Conservation (phyloP, 2,888 invertebrate genomes). For the Tetrapedia diversipes region DNA sequence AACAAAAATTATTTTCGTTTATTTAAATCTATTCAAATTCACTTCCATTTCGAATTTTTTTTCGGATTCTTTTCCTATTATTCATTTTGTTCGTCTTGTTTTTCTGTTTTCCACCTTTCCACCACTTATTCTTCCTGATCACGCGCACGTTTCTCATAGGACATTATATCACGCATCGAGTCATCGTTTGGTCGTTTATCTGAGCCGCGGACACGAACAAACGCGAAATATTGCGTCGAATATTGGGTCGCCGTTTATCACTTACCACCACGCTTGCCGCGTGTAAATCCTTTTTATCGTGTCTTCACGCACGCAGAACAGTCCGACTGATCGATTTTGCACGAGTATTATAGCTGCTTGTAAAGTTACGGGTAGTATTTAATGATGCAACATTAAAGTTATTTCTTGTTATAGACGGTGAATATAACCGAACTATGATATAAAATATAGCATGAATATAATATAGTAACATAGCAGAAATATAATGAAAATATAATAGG, state of each 20-base stretch:
- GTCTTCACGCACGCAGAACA: not conserved
- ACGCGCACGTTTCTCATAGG: not conserved
- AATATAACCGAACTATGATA: too few species aligned
- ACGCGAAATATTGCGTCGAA: conserved; percentile 59
- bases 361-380: too few species aligned
- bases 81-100: not conserved
- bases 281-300: conserved; percentile 50
- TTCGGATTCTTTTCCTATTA: not conserved
- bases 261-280: conserved; percentile 18
- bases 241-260: conserved; percentile 61
- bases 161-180: conserved; percentile 32
- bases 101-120: not conserved
- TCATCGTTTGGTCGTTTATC: conserved; percentile 50
- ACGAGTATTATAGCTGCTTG: too few species aligned
- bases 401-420: too few species aligned
- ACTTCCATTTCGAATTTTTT: too few species aligned
- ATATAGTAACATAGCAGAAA: too few species aligned
- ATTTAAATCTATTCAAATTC: too few species aligned
- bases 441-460: too few species aligned
- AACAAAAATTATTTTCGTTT: too few species aligned
- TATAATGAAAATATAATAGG: too few species aligned
- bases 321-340: conserved; percentile 10
- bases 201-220: conserved; percentile 28
- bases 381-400: too few species aligned
- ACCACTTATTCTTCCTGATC: conserved; percentile 1